These are phyloP conservation scores for Rhinopomastus cyanomelas DNA, from an alignment of 2,113 vertebrate genomes.

Conservation along the genomic window DNA sequence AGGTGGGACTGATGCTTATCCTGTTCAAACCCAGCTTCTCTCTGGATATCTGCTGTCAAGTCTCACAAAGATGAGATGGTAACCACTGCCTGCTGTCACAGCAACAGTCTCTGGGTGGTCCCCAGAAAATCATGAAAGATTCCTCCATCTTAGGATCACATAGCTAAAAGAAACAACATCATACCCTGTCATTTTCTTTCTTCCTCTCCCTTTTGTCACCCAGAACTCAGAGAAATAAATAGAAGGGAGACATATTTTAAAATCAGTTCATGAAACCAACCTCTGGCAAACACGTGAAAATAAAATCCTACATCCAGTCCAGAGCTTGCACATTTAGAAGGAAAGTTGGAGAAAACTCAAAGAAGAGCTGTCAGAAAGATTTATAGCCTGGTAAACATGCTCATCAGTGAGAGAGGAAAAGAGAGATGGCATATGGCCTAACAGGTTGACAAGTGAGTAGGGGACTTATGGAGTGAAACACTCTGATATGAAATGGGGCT, in stretches of 20 bases:
- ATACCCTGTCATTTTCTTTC: background rate
- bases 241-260: background rate
- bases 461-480: background rate
- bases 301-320: background rate
- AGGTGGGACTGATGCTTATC: background rate
- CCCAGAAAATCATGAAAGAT: background rate
- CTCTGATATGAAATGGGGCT: slow-evolving; percentile 13
- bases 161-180: background rate
- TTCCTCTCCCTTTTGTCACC: slow-evolving; percentile 19
- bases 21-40: background rate
- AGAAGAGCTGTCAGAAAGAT: slow-evolving; percentile 42
- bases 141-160: background rate
- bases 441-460: slow-evolving; percentile 30
- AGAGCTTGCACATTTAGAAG: slow-evolving; percentile 5
- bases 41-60: background rate
- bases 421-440: background rate
- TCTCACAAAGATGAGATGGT: background rate
- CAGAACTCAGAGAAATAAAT: slow-evolving; percentile 8
- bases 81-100: background rate
- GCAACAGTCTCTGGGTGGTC: background rate
- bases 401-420: background rate
- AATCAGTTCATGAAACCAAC: background rate
- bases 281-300: background rate
- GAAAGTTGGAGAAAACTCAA: slow-evolving; percentile 27
- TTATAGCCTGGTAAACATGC: background rate